A percentile compares a stretch with the other conserved stretches of the same genome.
phyloP scores from a whole-genome alignment of 64 coral and sea anemone species.

The Cladopsammia gracilis region DNA sequence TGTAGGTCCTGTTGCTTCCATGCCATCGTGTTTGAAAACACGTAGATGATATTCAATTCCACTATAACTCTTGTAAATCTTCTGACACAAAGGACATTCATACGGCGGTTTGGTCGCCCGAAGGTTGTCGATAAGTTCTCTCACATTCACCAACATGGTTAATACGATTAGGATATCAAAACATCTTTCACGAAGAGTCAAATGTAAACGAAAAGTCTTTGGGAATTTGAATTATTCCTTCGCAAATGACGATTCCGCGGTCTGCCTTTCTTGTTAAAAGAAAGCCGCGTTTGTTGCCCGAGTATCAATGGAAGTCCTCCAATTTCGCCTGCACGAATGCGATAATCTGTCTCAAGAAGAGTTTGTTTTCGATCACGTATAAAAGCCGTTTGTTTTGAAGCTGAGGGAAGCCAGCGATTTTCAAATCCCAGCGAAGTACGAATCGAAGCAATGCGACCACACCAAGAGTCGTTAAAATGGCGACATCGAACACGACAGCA shows the following conservation, averaged over 20 bases:
- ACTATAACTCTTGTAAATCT: slow-evolving; percentile 99
- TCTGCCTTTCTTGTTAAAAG: neutral
- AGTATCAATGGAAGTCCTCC: neutral
- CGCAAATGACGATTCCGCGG: slow-evolving; percentile 27
- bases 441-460: slow-evolving; percentile 71
- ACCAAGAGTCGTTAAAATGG: slow-evolving; percentile 92
- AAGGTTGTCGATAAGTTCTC: slow-evolving; percentile 95
- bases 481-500: slow-evolving; percentile 86
- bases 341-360: neutral
- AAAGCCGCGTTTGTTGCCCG: neutral
- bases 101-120: slow-evolving; percentile 95
- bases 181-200: slow-evolving; percentile 51
- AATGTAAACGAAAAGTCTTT: slow-evolving; percentile 1
- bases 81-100: slow-evolving; percentile 99
- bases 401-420: neutral
- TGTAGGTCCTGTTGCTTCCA: slow-evolving; percentile 75
- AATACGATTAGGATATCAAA: slow-evolving; percentile 54
- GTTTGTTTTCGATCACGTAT: neutral
- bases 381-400: neutral
- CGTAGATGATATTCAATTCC: slow-evolving; percentile 99
- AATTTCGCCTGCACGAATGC: slow-evolving; percentile 9
- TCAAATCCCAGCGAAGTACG: neutral
- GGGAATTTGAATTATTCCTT: slow-evolving; percentile 7
- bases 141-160: slow-evolving; percentile 85
- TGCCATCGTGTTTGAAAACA: slow-evolving; percentile 97